Evolutionary conservation across 2,888 invertebrate genomes (phyloP).

Genomic region (Sacculina carcini): DNA sequence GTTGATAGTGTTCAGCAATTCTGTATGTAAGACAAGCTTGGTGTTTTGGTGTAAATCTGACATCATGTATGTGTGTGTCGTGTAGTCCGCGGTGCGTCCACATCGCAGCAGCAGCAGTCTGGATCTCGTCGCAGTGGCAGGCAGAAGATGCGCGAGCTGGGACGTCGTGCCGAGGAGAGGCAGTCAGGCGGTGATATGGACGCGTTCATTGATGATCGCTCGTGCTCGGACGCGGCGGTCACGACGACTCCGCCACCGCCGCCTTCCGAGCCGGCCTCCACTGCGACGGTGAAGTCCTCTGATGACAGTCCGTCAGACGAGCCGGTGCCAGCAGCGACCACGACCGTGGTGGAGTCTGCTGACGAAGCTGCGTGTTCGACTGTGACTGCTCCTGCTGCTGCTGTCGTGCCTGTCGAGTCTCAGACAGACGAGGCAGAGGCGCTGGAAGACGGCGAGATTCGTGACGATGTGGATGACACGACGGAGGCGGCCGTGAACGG

Average conservation of each 20-base stretch:
- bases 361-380: neutral
- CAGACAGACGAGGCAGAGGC: neutral
- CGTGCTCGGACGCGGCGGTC: neutral
- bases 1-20: too few species aligned
- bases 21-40: too few species aligned
- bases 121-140: too few species aligned
- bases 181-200: neutral
- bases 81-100: too few species aligned
- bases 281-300: neutral
- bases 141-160: neutral
- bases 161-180: neutral
- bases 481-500: neutral
- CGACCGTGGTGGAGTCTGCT: neutral
- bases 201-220: neutral
- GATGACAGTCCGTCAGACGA: neutral
- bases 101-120: too few species aligned
- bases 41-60: too few species aligned
- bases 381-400: neutral
- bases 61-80: too few species aligned
- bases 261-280: neutral
- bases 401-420: neutral
- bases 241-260: neutral
- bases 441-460: slow-evolving; percentile 2
- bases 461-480: neutral
- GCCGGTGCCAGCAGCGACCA: neutral